Conservation (phyloP, 2,113 vertebrate genomes). For the Panthera uncia region DNA sequence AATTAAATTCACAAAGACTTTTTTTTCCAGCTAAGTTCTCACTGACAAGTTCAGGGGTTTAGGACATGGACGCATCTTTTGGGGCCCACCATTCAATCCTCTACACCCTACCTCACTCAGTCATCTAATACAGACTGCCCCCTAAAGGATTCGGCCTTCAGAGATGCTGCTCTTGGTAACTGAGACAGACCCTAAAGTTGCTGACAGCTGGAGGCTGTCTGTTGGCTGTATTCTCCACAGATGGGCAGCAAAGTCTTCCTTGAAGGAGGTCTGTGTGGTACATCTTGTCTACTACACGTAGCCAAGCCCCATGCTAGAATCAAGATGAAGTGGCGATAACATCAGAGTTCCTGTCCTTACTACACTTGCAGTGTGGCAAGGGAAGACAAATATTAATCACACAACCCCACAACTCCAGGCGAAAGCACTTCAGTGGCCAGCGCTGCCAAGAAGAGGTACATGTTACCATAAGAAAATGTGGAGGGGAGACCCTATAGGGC, state of each 20-base stretch:
- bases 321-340: background rate
- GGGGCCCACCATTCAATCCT: background rate
- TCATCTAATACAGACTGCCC: background rate
- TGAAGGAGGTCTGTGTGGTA: background rate
- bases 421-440: background rate
- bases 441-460: background rate
- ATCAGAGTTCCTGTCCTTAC: background rate
- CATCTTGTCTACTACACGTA: background rate
- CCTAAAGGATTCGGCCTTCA: background rate
- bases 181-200: background rate
- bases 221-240: background rate
- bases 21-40: background rate
- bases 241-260: background rate
- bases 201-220: background rate
- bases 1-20: background rate
- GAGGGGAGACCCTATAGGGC: too few relatives aligned
- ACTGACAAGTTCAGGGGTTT: background rate
- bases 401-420: background rate
- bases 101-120: background rate
- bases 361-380: background rate
- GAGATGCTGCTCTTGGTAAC: background rate
- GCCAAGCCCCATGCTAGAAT: background rate
- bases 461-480: background rate
- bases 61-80: background rate
- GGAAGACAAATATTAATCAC: background rate